A percentile compares a stretch with the other conserved stretches of the same genome.
Evolutionary conservation across 2,113 vertebrate species (phyloP).

Genomic region (Pycnonotus jocosus): DNA sequence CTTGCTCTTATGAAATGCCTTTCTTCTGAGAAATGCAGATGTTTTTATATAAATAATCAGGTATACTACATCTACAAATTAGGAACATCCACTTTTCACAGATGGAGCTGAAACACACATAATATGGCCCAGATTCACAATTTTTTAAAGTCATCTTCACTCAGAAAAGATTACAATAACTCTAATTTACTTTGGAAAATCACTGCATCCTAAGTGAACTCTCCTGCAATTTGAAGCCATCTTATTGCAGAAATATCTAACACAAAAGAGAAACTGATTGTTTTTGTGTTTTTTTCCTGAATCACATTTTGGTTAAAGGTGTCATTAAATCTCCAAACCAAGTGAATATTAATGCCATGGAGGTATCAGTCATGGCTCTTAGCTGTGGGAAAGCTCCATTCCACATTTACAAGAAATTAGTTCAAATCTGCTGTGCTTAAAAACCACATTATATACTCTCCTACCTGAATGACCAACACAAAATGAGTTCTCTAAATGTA

Average conservation of each 20-base stretch:
- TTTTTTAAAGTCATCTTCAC: background rate
- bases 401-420: background rate
- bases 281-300: background rate
- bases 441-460: background rate
- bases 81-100: background rate
- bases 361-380: background rate
- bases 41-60: background rate
- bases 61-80: background rate
- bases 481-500: background rate
- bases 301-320: background rate
- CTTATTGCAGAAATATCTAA: background rate
- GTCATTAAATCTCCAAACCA: background rate
- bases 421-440: background rate
- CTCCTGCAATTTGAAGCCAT: background rate
- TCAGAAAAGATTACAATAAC: background rate
- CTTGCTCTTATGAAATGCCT: background rate
- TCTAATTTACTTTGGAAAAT: background rate
- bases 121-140: background rate
- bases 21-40: background rate
- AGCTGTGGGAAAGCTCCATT: background rate
- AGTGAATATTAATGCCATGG: background rate
- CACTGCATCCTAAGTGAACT: background rate
- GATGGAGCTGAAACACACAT: background rate
- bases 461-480: background rate
- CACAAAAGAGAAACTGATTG: background rate